A percentile compares a stretch with the other conserved stretches of the same genome.
Evolutionary conservation across 2,113 vertebrate genomes (phyloP).

Genomic region (Poecile atricapillus): DNA sequence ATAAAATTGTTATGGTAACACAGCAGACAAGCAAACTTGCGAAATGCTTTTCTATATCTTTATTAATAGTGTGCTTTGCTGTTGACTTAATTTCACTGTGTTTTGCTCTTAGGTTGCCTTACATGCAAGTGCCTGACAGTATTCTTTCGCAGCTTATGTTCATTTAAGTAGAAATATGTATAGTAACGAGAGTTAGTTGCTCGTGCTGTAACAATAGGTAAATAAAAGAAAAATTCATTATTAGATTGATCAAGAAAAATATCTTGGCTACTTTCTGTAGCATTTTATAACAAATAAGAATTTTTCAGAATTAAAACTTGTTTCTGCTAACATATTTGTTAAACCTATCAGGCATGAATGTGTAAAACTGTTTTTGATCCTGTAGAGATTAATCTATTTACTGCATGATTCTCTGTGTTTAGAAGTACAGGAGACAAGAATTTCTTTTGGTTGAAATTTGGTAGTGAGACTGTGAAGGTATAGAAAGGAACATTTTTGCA

Average conservation of each 20-base stretch:
- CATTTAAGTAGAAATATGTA: neutral
- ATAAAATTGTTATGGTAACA: neutral
- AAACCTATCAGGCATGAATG: neutral
- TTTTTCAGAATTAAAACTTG: neutral
- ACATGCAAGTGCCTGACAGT: neutral
- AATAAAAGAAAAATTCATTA: neutral
- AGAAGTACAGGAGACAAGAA: neutral
- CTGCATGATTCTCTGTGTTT: neutral
- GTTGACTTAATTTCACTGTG: neutral
- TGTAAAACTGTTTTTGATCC: neutral
- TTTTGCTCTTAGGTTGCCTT: neutral
- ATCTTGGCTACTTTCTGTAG: neutral
- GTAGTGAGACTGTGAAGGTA: neutral
- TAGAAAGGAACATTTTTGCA: neutral
- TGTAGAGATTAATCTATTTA: neutral
- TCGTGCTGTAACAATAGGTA: neutral
- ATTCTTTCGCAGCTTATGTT: neutral
- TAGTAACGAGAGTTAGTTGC: neutral
- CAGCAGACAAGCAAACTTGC: neutral
- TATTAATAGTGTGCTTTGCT: neutral
- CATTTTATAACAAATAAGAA: neutral
- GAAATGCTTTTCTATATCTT: neutral
- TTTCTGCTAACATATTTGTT: neutral
- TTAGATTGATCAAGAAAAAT: neutral
- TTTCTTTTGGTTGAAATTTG: neutral